These are phyloP conservation scores for Neostethus bicornis DNA, from an alignment of 2,797 vertebrate genomes.

Conservation along the genomic window DNA sequence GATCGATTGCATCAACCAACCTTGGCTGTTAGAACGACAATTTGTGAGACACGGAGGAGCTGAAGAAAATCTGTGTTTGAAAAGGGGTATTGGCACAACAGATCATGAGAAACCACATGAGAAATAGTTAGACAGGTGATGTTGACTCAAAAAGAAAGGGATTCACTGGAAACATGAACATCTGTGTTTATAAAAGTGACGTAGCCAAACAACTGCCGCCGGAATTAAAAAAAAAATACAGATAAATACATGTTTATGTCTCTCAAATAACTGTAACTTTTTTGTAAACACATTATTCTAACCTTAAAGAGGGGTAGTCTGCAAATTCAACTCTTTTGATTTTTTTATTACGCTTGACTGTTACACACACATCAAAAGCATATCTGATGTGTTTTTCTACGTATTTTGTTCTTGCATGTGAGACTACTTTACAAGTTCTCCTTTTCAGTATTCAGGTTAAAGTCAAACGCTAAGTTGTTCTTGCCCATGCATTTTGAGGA, in stretches of 20 bases:
- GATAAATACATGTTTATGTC: neutral
- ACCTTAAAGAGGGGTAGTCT: no score
- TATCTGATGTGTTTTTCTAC: no score
- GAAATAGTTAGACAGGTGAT: conserved; percentile 17
- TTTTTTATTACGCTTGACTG: no score
- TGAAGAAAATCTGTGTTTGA: conserved; percentile 36
- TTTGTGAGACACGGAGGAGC: conserved; percentile 11
- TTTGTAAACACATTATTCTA: no score
- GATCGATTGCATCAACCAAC: conserved; percentile 56
- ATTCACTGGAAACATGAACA: conserved; percentile 10
- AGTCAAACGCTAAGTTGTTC: no score
- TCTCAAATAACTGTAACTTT: no score
- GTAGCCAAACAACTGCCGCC: conserved; percentile 16
- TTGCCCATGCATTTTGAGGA: no score
- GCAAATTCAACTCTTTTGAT: no score
- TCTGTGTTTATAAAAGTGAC: conserved; percentile 22
- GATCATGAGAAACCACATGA: conserved; percentile 1
- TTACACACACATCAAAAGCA: no score
- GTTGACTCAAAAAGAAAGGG: conserved; percentile 13
- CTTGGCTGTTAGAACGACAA: conserved; percentile 33
- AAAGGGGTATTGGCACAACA: conserved; percentile 16
- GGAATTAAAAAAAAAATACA: neutral
- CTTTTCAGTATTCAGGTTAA: no score
- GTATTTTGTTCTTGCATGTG: no score
- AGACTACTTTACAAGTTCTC: no score